phyloP scores from a whole-genome alignment of 2,888 invertebrate species.

The Chirona hameri region DNA sequence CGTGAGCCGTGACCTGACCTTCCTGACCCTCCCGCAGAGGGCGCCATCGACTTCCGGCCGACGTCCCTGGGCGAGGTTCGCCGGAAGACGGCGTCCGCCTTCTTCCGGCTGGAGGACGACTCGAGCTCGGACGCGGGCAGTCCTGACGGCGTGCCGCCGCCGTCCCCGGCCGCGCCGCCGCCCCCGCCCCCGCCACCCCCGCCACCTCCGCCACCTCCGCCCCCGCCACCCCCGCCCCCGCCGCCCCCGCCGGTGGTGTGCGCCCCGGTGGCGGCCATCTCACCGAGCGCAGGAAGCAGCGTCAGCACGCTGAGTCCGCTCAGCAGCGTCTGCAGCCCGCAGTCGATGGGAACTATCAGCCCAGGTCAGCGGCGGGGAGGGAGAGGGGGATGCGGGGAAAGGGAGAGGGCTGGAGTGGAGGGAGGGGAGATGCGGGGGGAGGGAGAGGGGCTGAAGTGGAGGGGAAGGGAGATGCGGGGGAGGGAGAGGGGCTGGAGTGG shows the following conservation, averaged over 20 bases:
- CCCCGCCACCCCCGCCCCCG: constrained; percentile 38
- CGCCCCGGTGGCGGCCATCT: constrained; percentile 29
- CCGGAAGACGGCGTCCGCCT: constrained; percentile 28
- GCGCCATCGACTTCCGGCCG: constrained; percentile 26
- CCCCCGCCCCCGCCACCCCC: constrained; percentile 37
- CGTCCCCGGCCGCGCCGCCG: constrained; percentile 35
- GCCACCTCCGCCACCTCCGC: constrained; percentile 34
- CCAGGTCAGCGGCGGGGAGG: constrained; percentile 26
- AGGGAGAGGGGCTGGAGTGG: too few relatives aligned
- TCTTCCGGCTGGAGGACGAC: constrained; percentile 47
- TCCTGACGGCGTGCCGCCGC: constrained; percentile 46
- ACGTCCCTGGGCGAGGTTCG: constrained; percentile 33
- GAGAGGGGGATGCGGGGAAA: not conserved
- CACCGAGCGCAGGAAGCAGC: not conserved
- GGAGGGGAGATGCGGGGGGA: too few relatives aligned
- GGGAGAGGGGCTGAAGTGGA: too few relatives aligned
- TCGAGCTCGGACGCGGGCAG: constrained; percentile 49
- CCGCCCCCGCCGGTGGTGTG: constrained; percentile 45
- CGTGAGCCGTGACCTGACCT: not conserved
- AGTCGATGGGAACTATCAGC: constrained; percentile 35
- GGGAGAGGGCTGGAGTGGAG: too few relatives aligned
- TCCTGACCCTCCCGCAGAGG: constrained; percentile 5
- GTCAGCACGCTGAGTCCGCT: constrained; percentile 13
- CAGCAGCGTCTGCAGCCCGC: constrained; percentile 38
- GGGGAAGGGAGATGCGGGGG: not conserved